These are phyloP conservation scores for Junonia oenone DNA, from an alignment of 2,888 invertebrate genomes.

Conservation along the genomic window DNA sequence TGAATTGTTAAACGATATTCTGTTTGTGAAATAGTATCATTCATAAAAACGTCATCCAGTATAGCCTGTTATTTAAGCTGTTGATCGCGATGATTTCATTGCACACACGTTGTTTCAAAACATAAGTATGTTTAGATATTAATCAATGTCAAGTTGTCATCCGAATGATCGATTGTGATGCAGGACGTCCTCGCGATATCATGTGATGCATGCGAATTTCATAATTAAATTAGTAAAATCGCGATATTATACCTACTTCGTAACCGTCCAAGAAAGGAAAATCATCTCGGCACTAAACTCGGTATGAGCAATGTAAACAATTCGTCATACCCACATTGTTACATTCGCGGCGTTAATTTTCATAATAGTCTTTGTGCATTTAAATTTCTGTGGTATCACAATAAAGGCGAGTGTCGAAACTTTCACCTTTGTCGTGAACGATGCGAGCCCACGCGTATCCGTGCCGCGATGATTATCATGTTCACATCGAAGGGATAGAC, in stretches of 20 bases:
- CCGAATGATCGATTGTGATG: conserved; percentile 20
- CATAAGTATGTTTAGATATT: conserved; percentile 1
- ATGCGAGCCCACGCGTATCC: conserved; percentile 35
- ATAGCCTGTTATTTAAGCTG: not conserved
- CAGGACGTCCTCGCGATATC: conserved; percentile 30
- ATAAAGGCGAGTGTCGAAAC: conserved; percentile 33
- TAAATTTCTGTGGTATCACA: conserved; percentile 25
- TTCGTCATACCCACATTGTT: conserved; percentile 27
- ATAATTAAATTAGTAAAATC: conserved; percentile 14
- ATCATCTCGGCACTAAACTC: conserved; percentile 28
- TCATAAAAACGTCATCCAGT: not conserved
- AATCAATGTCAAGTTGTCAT: conserved; percentile 15
- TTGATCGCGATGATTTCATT: not conserved
- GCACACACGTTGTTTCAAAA: not conserved
- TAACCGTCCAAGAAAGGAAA: conserved; percentile 27
- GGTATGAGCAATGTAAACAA: conserved; percentile 30
- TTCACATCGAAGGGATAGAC: conserved; percentile 27
- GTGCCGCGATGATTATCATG: conserved; percentile 30
- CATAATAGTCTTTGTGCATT: conserved; percentile 27
- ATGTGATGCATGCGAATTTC: conserved; percentile 38
- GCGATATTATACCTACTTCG: not conserved
- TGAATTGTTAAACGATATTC: not conserved
- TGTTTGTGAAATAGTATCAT: not conserved
- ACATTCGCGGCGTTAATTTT: conserved; percentile 27
- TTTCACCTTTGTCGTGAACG: conserved; percentile 37